These are phyloP conservation scores for Dinocampus coccinellae DNA, from an alignment of 2,888 invertebrate species.

Conservation along the genomic window DNA sequence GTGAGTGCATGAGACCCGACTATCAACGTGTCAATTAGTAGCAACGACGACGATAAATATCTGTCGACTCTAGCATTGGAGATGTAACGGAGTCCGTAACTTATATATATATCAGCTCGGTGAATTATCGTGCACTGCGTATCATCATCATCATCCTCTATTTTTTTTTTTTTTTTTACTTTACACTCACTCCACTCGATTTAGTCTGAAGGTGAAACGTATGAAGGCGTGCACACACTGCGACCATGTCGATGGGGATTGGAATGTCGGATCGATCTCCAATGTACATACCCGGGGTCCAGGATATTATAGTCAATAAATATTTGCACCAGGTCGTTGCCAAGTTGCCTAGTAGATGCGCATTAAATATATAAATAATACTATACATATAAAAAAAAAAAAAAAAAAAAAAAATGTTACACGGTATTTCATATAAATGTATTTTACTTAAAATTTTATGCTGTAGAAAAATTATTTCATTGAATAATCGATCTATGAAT, in stretches of 20 bases:
- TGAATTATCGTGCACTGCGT: slow-evolving; percentile 60
- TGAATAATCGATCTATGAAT: neutral
- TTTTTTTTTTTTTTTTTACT: neutral
- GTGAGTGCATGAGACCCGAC: neutral
- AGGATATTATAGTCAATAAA: slow-evolving; percentile 34
- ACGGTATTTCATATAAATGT: no score
- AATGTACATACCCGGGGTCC: slow-evolving; percentile 16
- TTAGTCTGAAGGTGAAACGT: neutral
- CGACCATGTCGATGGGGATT: slow-evolving; percentile 8
- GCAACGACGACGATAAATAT: slow-evolving; percentile 58
- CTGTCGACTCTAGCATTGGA: slow-evolving; percentile 55
- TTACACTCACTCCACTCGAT: neutral
- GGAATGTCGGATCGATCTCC: slow-evolving; percentile 30
- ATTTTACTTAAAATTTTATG: neutral
- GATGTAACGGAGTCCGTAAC: slow-evolving; percentile 46
- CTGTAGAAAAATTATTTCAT: slow-evolving; percentile 13
- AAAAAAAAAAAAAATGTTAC: no score
- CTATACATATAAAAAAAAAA: no score
- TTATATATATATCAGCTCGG: slow-evolving; percentile 43
- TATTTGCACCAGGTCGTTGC: slow-evolving; percentile 18
- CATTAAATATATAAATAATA: neutral
- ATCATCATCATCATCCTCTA: slow-evolving; percentile 46
- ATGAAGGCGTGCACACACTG: slow-evolving; percentile 9
- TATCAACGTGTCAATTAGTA: slow-evolving; percentile 64
- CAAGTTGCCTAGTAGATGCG: neutral